Evolutionary conservation across 2,113 vertebrate genomes (phyloP), one percentile per base, ranked within the genome.

Genomic region (Onychostruthus taczanowskii): DNA sequence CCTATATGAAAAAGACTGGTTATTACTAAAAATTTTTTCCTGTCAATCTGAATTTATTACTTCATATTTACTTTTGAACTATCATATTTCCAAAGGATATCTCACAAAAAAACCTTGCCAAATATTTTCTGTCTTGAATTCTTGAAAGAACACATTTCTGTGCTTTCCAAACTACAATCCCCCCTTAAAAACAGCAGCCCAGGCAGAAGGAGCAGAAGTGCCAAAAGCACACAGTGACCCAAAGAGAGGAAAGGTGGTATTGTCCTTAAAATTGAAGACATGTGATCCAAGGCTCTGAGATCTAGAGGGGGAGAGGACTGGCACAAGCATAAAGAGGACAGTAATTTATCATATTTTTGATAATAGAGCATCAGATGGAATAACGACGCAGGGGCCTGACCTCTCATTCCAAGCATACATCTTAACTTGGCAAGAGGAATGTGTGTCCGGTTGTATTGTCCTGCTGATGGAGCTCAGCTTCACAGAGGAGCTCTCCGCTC

Each of bases 381-480:
- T 35, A 95, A 94, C 0, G 0, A 59, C 0, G 0, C 47, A 28
- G 67, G 53, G 67, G 64, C 58, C 37, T 56, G 84, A 81, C 58
- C 74, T 73, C 93, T 87, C 88, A 81, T 85, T 94, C 84, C 89
- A 88, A 91, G 84, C 83, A 63, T 17, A 41, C 18, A 24, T 80
- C 64, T 76, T 44, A 70, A 90, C 85, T 69, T 86, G 68, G 49
- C 93, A 84, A n/a, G 47, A 63, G 68, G 75, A 87, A 33, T 61
- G 56, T 31, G 26, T 80, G 47, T 91, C 90, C 58, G 5, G 16
- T 52, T 69, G 47, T 2, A 73, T 39, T 81, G 76, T 58, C 74
- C 73, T 46, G 78, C 58, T 49, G 61, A 77, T 24, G 44, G 56
- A 75, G 64, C 35, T 70, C 79, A 81, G 59, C 68, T 70, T 85